Percentiles rank a stretch among this genome's conserved stretches.
These are phyloP conservation scores for Ceratina australensis DNA, from an alignment of 1,140 invertebrate species.

Conservation along the genomic window DNA sequence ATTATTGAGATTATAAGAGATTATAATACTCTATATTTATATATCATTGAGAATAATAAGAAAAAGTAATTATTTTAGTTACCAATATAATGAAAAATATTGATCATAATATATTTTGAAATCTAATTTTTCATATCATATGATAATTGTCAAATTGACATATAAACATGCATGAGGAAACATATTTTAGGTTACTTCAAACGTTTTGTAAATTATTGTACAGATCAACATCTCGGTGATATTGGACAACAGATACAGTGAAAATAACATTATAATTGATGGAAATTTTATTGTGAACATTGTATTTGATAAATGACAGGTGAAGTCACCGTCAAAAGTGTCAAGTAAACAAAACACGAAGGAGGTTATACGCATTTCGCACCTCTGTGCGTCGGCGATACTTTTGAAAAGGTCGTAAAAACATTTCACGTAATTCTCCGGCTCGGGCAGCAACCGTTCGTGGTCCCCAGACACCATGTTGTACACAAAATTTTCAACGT, in stretches of 20 bases:
- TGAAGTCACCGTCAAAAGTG: constrained; percentile 48
- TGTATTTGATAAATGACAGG: constrained; percentile 29
- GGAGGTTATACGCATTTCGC: constrained; percentile 73
- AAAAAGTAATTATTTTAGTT: not conserved
- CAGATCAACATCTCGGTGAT: not conserved
- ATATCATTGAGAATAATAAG: not conserved
- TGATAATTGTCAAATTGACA: constrained; percentile 45
- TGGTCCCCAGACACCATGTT: constrained; percentile 74
- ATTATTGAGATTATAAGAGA: constrained; percentile 1
- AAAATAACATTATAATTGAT: not conserved
- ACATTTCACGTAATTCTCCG: constrained; percentile 80
- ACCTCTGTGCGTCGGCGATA: constrained; percentile 81
- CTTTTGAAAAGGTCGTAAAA: constrained; percentile 82
- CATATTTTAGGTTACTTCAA: constrained; percentile 38
- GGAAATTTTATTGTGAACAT: constrained; percentile 9
- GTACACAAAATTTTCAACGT: constrained; percentile 60
- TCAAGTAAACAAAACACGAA: constrained; percentile 69
- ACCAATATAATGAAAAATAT: not conserved
- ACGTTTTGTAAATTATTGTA: constrained; percentile 30
- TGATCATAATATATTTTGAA: not conserved
- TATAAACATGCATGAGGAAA: constrained; percentile 41
- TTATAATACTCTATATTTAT: not conserved
- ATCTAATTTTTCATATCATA: not conserved
- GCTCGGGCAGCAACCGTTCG: constrained; percentile 81
- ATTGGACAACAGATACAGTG: not conserved